phyloP scores from a whole-genome alignment of 2,113 vertebrate genomes.

The Lepus americanus region DNA sequence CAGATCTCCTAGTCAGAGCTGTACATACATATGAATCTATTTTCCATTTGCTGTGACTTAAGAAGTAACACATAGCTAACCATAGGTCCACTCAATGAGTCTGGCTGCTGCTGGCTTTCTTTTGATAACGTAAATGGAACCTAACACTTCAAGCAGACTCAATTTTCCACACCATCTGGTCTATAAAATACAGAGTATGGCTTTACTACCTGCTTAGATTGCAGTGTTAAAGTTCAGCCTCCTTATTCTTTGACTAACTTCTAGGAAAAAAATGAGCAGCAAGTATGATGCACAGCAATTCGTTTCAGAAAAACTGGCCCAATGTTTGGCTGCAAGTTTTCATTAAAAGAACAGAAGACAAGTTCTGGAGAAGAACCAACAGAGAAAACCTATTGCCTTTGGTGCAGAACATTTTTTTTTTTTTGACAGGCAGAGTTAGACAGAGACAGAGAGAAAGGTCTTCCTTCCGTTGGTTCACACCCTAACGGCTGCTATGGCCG shows the following conservation, averaged over 20 bases:
- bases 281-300: background rate
- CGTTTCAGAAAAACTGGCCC: background rate
- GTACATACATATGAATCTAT: background rate
- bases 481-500: too few relatives aligned
- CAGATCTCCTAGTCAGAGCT: background rate
- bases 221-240: slow-evolving; percentile 55
- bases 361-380: background rate
- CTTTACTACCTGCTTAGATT: slow-evolving; percentile 38
- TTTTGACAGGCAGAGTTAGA: too few relatives aligned
- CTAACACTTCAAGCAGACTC: slow-evolving; percentile 22
- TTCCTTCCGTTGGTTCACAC: too few relatives aligned
- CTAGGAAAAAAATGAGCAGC: background rate
- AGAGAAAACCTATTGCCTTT: background rate
- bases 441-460: too few relatives aligned
- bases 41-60: slow-evolving; percentile 21
- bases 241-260: slow-evolving; percentile 60
- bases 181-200: slow-evolving; percentile 30
- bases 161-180: slow-evolving; percentile 71
- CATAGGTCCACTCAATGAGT: background rate
- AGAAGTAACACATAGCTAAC: background rate
- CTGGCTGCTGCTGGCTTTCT: background rate
- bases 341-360: background rate
- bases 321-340: background rate
- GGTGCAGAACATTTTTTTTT: background rate
- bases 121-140: background rate